Conservation (phyloP, 2,113 vertebrate species). For the Ammodytes dubius region DNA sequence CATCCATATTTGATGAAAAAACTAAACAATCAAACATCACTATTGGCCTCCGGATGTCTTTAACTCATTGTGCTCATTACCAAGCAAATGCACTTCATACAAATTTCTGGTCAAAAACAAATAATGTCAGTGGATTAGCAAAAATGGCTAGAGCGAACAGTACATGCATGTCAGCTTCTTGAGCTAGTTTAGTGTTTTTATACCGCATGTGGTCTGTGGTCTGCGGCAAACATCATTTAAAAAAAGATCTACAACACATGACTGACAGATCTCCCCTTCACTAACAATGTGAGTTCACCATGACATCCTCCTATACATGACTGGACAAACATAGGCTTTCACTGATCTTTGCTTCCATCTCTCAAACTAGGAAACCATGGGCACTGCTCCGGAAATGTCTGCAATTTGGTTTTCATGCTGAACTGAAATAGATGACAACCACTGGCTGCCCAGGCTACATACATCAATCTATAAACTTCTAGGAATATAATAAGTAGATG, state of each 20-base stretch:
- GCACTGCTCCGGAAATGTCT: constrained; percentile 4
- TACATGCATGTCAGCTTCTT: background rate
- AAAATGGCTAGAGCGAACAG: background rate
- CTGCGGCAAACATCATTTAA: background rate
- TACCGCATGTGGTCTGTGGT: background rate
- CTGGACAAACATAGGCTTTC: background rate
- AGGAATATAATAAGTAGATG: background rate
- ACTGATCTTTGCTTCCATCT: background rate
- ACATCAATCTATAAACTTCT: background rate
- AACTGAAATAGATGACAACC: constrained; percentile 5
- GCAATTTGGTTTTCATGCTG: constrained; percentile 1
- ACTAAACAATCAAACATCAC: background rate
- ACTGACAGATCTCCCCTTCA: background rate
- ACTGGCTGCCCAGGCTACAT: background rate
- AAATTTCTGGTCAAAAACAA: constrained; percentile 27
- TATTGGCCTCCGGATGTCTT: constrained; percentile 8
- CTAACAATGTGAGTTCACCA: background rate
- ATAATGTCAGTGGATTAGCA: constrained; percentile 10
- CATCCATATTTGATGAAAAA: constrained; percentile 31
- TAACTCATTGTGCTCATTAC: constrained; percentile 35
- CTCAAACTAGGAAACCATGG: background rate
- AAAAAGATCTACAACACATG: background rate
- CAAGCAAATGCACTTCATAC: constrained; percentile 29
- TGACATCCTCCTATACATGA: background rate
- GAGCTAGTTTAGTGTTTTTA: background rate